Evolutionary conservation across 1,140 invertebrate genomes (phyloP).

Genomic region (Gonatopus flavifemur): DNA sequence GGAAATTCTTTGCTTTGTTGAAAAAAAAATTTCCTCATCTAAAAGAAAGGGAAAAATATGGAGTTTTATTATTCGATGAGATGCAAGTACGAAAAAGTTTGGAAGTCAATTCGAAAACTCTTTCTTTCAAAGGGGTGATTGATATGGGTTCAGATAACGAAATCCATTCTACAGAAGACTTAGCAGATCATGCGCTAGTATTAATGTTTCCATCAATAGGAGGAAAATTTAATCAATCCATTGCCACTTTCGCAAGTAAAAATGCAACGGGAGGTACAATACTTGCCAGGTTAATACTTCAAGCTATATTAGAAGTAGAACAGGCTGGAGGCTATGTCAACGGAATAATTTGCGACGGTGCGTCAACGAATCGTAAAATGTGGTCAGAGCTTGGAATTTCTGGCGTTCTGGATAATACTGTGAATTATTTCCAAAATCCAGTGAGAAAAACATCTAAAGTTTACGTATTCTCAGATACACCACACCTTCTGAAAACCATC

Average conservation of each 20-base stretch:
- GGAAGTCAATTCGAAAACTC: too few relatives aligned
- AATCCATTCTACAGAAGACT: too few relatives aligned
- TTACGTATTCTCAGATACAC: constrained; percentile 26
- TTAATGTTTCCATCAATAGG: constrained; percentile 37
- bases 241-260: constrained; percentile 31
- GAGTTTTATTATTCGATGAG: too few relatives aligned
- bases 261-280: constrained; percentile 20
- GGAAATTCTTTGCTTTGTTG: too few relatives aligned
- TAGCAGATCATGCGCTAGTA: constrained; percentile 34
- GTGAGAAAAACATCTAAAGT: constrained; percentile 13
- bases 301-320: constrained; percentile 23
- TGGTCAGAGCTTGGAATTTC: constrained; percentile 22
- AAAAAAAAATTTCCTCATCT: too few relatives aligned
- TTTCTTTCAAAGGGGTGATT: too few relatives aligned
- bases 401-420: too few relatives aligned
- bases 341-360: constrained; percentile 20
- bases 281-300: constrained; percentile 30
- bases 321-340: constrained; percentile 21
- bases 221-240: constrained; percentile 26
- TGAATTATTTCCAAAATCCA: too few relatives aligned
- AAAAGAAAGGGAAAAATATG: too few relatives aligned
- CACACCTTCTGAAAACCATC: constrained; percentile 17
- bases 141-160: too few relatives aligned
- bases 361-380: constrained; percentile 23
- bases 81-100: too few relatives aligned